These are phyloP conservation scores for Vollenhovia emeryi DNA, from an alignment of 1,140 invertebrate genomes.

Conservation along the genomic window DNA sequence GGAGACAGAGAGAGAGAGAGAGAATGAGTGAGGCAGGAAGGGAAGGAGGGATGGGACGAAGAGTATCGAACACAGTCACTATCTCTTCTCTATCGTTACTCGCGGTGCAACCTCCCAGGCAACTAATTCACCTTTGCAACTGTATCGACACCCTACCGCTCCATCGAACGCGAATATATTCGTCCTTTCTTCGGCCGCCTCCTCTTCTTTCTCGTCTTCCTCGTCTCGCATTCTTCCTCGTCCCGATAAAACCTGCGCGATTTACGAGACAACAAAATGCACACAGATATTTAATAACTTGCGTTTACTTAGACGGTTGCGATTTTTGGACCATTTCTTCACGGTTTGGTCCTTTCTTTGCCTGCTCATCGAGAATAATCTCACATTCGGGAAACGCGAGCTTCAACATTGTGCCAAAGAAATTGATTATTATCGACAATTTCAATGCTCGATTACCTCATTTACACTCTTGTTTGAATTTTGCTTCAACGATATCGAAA, in stretches of 20 bases:
- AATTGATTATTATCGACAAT: background rate
- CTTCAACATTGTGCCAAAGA: background rate
- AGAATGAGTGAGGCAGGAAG: slow-evolving; percentile 21
- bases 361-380: background rate
- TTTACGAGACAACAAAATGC: background rate
- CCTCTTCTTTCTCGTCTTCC: background rate
- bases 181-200: background rate
- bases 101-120: slow-evolving; percentile 64
- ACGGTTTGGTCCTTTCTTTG: background rate
- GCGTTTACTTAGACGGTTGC: background rate
- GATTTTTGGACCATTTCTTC: background rate
- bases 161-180: slow-evolving; percentile 5
- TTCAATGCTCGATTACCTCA: background rate
- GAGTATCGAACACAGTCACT: slow-evolving; percentile 59
- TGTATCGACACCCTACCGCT: slow-evolving; percentile 67
- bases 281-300: background rate
- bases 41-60: slow-evolving; percentile 19
- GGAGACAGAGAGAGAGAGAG: slow-evolving; percentile 10
- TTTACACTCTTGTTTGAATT: background rate
- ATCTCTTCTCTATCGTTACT: slow-evolving; percentile 69
- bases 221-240: background rate
- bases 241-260: background rate
- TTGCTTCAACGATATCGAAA: background rate
- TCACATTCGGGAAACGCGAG: background rate
- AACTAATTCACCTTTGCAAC: slow-evolving; percentile 72